Evolutionary conservation across 64 coral and sea anemone species (phyloP), one percentile per base, ranked within the genome.

Genomic region (Platygyra sinensis): DNA sequence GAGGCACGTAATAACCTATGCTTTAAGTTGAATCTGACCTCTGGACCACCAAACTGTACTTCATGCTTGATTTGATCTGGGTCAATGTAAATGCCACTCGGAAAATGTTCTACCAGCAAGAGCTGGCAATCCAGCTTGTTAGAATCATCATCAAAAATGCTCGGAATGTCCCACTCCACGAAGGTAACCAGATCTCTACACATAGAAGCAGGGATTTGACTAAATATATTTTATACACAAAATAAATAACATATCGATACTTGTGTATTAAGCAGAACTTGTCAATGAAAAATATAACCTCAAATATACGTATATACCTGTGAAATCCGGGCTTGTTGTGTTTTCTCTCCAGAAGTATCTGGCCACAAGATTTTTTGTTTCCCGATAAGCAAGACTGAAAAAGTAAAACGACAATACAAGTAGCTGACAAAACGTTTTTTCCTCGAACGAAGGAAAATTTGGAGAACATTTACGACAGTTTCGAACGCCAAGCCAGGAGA

Each of bases 1-100:
- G 54, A 57, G 15, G 12, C 54, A 57, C 0, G 54, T 13, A 57
- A 57, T 57, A 12, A 57, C 12, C 10, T 16, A 16, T 14, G 15
- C 54, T 57, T 57, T 25, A 5, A 38, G 18, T 13, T 71, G 30
- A 51, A 71, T 71, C 62, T 72, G 16, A 93, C 92, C 86, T 89
- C 75, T 32, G 79, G 71, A 17, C 92, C 92, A 52, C 67, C 55
- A 74, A 76, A 83, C 25, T 89, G 38, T 72, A 76, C 92, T 76
- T 73, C 75, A 65, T 29, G 82, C 75, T 82, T 89, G 39, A 93
- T 69, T 38, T 93, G 86, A 76, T 93, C 92, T 60, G 82, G 78
- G 39, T 93, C 86, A 36, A 93, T 32, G 67, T 89, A 93, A 39
- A 93, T 50, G 2, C 72, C 92, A 71, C 60, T 93, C 52, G 92